These are phyloP conservation scores for Heliconius charithonia DNA, from an alignment of 2,888 invertebrate genomes.

Conservation along the genomic window DNA sequence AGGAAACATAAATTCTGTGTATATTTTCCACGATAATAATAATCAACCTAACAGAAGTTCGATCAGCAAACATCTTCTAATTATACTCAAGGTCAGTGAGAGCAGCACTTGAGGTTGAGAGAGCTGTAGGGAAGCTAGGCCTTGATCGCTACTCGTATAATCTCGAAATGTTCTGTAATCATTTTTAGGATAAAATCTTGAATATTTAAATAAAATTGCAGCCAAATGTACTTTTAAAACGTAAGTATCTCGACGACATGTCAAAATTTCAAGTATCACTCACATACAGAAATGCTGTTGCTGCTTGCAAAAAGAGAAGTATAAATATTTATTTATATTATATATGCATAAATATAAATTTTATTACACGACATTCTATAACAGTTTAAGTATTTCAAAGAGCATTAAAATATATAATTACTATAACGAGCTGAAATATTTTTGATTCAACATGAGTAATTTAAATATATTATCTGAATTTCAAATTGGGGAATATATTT, in stretches of 20 bases:
- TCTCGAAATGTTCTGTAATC: constrained; percentile 17
- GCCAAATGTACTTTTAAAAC: neutral
- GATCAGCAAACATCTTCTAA: constrained; percentile 39
- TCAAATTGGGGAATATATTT: no score
- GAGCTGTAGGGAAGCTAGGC: constrained; percentile 28
- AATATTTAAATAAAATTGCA: constrained; percentile 5
- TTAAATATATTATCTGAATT: no score
- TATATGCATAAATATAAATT: neutral
- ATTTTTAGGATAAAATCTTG: constrained; percentile 28
- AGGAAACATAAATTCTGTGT: neutral
- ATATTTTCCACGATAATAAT: constrained; percentile 4
- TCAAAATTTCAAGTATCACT: neutral
- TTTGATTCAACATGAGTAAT: neutral
- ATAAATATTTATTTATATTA: neutral
- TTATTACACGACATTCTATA: neutral
- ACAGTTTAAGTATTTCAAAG: neutral
- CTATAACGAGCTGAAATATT: neutral
- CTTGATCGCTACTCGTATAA: constrained; percentile 30
- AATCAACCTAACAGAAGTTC: constrained; percentile 30
- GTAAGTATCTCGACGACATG: neutral
- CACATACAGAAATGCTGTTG: neutral
- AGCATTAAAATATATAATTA: constrained; percentile 5
- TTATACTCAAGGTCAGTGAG: constrained; percentile 39
- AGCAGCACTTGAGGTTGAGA: constrained; percentile 37
- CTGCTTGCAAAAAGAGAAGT: neutral